These are phyloP conservation scores for Arion vulgaris DNA, from an alignment of 1,140 invertebrate species.

Conservation along the genomic window DNA sequence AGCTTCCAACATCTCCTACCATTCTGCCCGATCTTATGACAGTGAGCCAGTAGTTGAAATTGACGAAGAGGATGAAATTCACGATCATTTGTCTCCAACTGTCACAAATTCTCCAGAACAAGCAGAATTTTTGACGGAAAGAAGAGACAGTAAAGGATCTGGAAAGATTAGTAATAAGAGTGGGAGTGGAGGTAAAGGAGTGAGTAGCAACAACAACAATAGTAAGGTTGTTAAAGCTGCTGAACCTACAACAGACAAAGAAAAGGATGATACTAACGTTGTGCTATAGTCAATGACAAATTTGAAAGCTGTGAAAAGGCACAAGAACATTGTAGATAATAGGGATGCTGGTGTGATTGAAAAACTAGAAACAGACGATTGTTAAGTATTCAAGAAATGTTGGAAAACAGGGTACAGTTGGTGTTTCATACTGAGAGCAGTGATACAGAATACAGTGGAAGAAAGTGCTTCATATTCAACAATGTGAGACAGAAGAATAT, in stretches of 20 bases:
- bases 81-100: conserved; percentile 56
- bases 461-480: too few species aligned
- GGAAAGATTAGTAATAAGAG: not conserved
- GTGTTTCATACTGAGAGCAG: not conserved
- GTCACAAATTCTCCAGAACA: conserved; percentile 15
- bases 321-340: not conserved
- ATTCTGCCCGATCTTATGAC: conserved; percentile 65
- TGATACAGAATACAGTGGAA: too few species aligned
- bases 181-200: conserved; percentile 1
- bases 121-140: not conserved
- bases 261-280: conserved; percentile 43
- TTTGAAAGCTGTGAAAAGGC: not conserved
- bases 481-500: too few species aligned
- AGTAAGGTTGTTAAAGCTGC: not conserved
- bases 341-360: not conserved
- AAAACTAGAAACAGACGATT: not conserved
- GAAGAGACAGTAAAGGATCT: not conserved
- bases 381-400: not conserved
- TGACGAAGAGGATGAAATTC: conserved; percentile 64
- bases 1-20: conserved; percentile 58
- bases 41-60: conserved; percentile 46
- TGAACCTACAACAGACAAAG: not conserved
- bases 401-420: not conserved
- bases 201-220: conserved; percentile 1
- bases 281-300: conserved; percentile 29